These are phyloP conservation scores for Oasisia sp. DNA, from an alignment of 2,888 invertebrate species.

Conservation along the genomic window DNA sequence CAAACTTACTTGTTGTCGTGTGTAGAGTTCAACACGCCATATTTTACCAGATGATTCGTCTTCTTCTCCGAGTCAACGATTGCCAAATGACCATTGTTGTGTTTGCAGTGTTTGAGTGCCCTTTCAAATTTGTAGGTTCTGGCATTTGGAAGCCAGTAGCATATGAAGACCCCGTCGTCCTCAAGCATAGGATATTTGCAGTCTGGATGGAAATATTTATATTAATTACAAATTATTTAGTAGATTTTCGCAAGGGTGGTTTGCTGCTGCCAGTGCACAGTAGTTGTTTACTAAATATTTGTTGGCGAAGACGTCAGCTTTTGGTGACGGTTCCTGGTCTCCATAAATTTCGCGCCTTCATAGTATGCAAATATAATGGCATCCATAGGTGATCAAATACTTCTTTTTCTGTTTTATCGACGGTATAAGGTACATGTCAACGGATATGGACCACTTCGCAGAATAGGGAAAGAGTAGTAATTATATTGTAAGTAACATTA, in stretches of 20 bases:
- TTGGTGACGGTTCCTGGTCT: too few species aligned
- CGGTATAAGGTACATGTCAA: too few species aligned
- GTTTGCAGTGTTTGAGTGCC: neutral
- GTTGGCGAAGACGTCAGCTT: too few species aligned
- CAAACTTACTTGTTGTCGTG: neutral
- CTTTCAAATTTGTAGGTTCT: neutral
- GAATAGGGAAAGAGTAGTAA: too few species aligned
- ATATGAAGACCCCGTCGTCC: neutral
- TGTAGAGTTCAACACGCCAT: neutral
- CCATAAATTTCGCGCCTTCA: too few species aligned
- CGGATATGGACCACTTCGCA: too few species aligned
- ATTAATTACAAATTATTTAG: too few species aligned
- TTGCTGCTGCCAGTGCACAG: neutral
- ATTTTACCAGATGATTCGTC: neutral
- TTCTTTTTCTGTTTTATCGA: too few species aligned
- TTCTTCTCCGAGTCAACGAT: neutral
- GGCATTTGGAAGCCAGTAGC: neutral
- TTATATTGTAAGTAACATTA: too few species aligned
- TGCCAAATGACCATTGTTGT: neutral
- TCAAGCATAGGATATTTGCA: neutral
- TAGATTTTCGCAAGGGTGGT: neutral
- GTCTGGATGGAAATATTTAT: neutral
- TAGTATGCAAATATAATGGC: too few species aligned
- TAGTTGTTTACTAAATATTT: neutral
- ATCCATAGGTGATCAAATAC: too few species aligned